These are phyloP conservation scores for Lithophane leautieri DNA, from an alignment of 2,888 invertebrate genomes.

Conservation along the genomic window DNA sequence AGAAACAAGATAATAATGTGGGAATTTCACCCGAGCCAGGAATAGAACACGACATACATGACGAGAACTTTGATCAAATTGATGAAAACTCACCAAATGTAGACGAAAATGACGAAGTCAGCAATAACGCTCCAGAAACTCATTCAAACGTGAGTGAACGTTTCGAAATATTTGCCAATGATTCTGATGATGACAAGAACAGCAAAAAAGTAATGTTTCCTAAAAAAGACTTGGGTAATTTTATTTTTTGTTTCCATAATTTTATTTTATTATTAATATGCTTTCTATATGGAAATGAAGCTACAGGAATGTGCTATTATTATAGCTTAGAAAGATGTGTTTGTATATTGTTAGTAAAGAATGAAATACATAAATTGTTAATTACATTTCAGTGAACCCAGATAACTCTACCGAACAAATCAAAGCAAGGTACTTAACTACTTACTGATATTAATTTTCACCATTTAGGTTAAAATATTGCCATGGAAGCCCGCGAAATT, in stretches of 20 bases:
- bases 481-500: background rate
- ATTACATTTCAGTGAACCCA: constrained; percentile 45
- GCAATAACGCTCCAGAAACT: constrained; percentile 25
- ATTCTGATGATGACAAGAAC: constrained; percentile 58
- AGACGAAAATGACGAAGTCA: constrained; percentile 2
- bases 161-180: constrained; percentile 64
- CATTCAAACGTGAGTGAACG: constrained; percentile 62
- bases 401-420: background rate
- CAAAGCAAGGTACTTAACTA: constrained; percentile 19
- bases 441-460: background rate
- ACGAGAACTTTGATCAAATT: constrained; percentile 11
- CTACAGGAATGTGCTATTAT: background rate
- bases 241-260: constrained; percentile 61
- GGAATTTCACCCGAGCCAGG: background rate
- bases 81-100: background rate
- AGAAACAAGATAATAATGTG: background rate
- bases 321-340: background rate
- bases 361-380: background rate
- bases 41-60: constrained; percentile 10
- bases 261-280: constrained; percentile 41
- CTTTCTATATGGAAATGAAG: background rate
- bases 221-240: constrained; percentile 79
- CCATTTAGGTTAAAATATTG: background rate
- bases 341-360: background rate
- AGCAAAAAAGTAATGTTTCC: constrained; percentile 83